These are phyloP conservation scores for Latrodectus geometricus DNA, from an alignment of 1,140 invertebrate species.

Conservation along the genomic window DNA sequence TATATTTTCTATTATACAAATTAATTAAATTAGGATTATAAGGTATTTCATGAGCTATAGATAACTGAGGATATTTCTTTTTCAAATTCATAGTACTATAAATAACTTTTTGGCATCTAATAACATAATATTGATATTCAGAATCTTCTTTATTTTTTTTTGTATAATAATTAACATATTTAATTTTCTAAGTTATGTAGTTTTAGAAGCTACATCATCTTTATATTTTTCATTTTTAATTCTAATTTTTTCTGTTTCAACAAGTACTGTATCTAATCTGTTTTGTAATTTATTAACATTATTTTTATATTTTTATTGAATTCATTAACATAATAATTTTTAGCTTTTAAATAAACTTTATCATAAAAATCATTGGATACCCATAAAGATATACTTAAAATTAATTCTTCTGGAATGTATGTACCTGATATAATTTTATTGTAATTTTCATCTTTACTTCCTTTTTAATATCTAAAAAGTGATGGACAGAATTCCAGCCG, in stretches of 20 bases:
- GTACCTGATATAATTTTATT: too few species aligned
- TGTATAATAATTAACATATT: neutral
- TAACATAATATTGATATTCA: neutral
- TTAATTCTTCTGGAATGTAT: neutral
- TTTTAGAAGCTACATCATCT: neutral
- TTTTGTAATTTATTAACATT: neutral
- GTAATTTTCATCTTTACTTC: too few species aligned
- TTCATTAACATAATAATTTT: constrained; percentile 4
- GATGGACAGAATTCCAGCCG: too few species aligned
- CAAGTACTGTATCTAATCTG: neutral
- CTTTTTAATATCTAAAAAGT: too few species aligned
- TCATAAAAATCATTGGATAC: neutral
- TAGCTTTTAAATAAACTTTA: neutral
- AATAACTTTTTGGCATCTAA: neutral
- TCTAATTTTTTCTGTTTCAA: neutral
- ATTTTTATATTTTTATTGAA: neutral
- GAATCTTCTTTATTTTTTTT: constrained; percentile 5
- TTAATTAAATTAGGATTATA: constrained; percentile 35
- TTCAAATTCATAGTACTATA: neutral
- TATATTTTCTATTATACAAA: neutral
- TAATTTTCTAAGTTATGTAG: neutral
- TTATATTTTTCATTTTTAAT: neutral
- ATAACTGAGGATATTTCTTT: constrained; percentile 1
- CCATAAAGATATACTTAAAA: neutral
- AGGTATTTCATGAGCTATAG: neutral